Conservation (phyloP, 2,888 invertebrate genomes). For the Meandrusa payeni region DNA sequence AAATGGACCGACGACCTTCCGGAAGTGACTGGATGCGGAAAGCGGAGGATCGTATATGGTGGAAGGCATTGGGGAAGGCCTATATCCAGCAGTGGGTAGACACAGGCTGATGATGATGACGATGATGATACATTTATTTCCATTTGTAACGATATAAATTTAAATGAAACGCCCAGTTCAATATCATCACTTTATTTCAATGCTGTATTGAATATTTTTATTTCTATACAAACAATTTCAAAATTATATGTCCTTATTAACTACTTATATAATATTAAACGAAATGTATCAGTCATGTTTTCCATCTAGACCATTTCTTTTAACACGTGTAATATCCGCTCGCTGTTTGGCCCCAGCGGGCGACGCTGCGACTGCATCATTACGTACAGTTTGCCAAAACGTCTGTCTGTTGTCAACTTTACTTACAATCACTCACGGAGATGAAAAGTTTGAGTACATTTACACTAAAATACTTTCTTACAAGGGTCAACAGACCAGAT, state of each 20-base stretch:
- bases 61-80: too few species aligned
- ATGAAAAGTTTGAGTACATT: neutral
- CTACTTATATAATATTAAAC: constrained; percentile 44
- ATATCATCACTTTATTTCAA: constrained; percentile 74
- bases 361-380: constrained; percentile 19
- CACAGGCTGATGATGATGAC: too few species aligned
- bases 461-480: neutral
- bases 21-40: too few species aligned
- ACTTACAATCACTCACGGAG: constrained; percentile 4
- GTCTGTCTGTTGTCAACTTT: neutral
- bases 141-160: too few species aligned
- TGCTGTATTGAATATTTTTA: constrained; percentile 74
- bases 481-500: too few species aligned
- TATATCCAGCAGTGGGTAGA: too few species aligned
- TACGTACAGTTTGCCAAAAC: constrained; percentile 1
- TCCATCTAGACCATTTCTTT: constrained; percentile 32
- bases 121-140: too few species aligned
- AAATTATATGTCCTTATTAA: constrained; percentile 49
- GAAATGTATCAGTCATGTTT: constrained; percentile 49
- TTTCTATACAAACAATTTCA: constrained; percentile 77
- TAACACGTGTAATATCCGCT: constrained; percentile 28
- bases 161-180: constrained; percentile 41
- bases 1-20: too few species aligned
- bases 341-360: constrained; percentile 6
- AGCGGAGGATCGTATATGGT: too few species aligned